Evolutionary conservation across 2,888 invertebrate species (phyloP).

Genomic region (Pomacea canaliculata): DNA sequence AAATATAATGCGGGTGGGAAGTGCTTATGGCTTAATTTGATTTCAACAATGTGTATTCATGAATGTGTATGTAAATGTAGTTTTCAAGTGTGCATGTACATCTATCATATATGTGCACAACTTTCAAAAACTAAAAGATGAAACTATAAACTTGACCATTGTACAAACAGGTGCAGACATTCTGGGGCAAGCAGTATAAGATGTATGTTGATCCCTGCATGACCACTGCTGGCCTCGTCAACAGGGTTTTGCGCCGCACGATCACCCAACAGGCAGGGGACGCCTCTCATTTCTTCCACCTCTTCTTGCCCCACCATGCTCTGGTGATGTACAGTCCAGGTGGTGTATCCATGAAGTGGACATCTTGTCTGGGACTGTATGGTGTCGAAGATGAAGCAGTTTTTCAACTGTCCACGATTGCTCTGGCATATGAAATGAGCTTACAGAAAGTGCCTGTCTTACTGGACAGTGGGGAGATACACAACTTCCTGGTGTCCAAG

Average conservation of each 20-base stretch:
- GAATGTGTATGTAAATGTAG: too few species aligned
- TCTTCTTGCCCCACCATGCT: constrained; percentile 53
- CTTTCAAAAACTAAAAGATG: too few species aligned
- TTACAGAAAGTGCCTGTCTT: constrained; percentile 45
- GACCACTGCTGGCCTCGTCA: constrained; percentile 51
- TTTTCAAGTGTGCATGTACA: too few species aligned
- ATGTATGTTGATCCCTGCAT: constrained; percentile 57
- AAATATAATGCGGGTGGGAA: too few species aligned
- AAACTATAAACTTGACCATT: too few species aligned
- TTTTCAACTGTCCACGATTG: constrained; percentile 52
- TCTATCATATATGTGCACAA: too few species aligned
- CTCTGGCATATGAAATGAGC: constrained; percentile 47
- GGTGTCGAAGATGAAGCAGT: constrained; percentile 46
- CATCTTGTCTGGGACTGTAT: constrained; percentile 49
- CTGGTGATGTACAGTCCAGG: constrained; percentile 45
- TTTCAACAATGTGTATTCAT: too few species aligned
- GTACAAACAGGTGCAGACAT: constrained; percentile 50
- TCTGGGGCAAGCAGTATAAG: constrained; percentile 61
- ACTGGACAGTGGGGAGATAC: constrained; percentile 16
- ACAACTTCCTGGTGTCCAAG: constrained; percentile 44
- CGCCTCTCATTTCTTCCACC: constrained; percentile 48
- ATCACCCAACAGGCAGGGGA: constrained; percentile 48
- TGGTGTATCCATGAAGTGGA: constrained; percentile 43
- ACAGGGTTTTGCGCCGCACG: constrained; percentile 47
- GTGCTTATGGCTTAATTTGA: too few species aligned